A percentile compares a stretch with the other conserved stretches of the same genome.
Conservation (phyloP, 1,140 invertebrate genomes). For the Calycopis cecrops region DNA sequence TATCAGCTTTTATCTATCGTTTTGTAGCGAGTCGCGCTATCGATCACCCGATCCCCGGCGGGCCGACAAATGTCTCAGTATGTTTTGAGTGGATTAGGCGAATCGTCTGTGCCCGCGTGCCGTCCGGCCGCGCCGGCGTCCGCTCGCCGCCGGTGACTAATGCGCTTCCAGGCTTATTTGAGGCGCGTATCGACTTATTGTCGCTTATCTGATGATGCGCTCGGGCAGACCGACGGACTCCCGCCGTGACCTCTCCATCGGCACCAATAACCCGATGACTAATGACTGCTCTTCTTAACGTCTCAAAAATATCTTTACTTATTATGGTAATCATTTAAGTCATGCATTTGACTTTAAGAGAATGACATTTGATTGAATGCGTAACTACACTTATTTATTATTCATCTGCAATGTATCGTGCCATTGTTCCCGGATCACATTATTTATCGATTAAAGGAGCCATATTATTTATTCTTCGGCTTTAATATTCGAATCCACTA, state of each 20-base stretch:
- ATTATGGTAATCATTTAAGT: slow-evolving; percentile 60
- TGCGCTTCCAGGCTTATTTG: slow-evolving; percentile 57
- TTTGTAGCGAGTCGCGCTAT: slow-evolving; percentile 70
- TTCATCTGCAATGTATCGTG: not conserved
- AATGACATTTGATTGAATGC: slow-evolving; percentile 55
- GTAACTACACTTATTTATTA: slow-evolving; percentile 33
- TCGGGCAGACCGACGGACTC: slow-evolving; percentile 27
- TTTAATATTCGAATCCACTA: slow-evolving; percentile 27
- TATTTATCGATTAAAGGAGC: too few relatives aligned
- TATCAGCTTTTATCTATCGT: slow-evolving; percentile 74
- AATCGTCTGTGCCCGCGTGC: slow-evolving; percentile 48
- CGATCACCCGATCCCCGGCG: slow-evolving; percentile 62
- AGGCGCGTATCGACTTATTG: slow-evolving; percentile 64
- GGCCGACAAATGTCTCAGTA: slow-evolving; percentile 69
- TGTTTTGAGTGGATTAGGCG: slow-evolving; percentile 71
- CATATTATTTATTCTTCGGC: not conserved
- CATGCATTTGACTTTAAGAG: slow-evolving; percentile 50
- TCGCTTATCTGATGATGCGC: slow-evolving; percentile 65
- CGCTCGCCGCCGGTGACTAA: slow-evolving; percentile 56
- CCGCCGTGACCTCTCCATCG: slow-evolving; percentile 36
- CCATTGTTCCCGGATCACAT: slow-evolving; percentile 15
- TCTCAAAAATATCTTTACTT: slow-evolving; percentile 56
- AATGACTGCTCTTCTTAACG: slow-evolving; percentile 52
- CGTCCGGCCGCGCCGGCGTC: slow-evolving; percentile 30
- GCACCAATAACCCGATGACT: slow-evolving; percentile 44